phyloP scores from a whole-genome alignment of 2,113 vertebrate genomes.

The Tetraodon nigroviridis region DNA sequence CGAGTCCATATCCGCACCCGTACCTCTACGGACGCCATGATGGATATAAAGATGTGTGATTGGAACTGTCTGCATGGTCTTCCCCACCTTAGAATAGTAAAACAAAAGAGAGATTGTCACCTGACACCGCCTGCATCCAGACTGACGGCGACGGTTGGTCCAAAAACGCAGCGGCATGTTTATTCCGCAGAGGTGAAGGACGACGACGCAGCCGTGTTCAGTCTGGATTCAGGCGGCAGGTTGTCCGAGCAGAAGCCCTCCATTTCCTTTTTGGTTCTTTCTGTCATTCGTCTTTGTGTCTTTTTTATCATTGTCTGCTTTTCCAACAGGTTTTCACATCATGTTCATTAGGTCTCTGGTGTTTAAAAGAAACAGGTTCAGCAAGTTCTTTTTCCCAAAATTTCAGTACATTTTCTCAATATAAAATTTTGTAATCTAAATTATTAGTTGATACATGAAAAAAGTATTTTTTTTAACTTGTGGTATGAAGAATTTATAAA shows the following conservation, averaged over 20 bases:
- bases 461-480: no score
- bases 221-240: conserved; percentile 18
- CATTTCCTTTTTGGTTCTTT: conserved; percentile 3
- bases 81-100: conserved; percentile 4
- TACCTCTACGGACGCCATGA: neutral
- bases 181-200: neutral
- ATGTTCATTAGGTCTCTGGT: no score
- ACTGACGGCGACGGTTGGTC: conserved; percentile 9
- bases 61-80: conserved; percentile 32
- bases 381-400: no score
- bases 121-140: conserved; percentile 5
- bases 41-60: neutral
- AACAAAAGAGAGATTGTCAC: neutral
- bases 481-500: no score
- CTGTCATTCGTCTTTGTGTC: neutral
- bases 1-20: conserved; percentile 6
- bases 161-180: neutral
- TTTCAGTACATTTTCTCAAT: no score
- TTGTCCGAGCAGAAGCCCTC: conserved; percentile 2
- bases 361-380: no score
- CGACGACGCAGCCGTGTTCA: conserved; percentile 11
- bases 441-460: no score
- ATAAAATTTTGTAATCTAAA: no score
- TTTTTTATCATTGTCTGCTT: neutral
- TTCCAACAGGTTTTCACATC: no score